These are phyloP conservation scores for Lepeophtheirus salmonis DNA, from an alignment of 1,140 invertebrate species.

Conservation along the genomic window DNA sequence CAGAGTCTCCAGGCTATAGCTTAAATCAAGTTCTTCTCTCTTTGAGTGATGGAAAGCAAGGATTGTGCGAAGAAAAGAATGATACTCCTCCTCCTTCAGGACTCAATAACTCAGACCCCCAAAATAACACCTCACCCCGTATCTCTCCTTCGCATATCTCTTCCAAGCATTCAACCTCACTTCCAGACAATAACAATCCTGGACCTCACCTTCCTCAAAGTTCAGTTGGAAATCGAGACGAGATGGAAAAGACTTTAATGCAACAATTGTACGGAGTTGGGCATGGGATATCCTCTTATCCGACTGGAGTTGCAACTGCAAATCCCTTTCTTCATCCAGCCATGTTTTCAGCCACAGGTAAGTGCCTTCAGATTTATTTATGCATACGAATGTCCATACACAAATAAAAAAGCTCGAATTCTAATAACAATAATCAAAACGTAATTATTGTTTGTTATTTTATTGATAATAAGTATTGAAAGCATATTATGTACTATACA, in stretches of 20 bases:
- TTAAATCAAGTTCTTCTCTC: constrained; percentile 1
- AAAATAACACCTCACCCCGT: no score
- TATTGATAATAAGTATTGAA: no score
- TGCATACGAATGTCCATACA: no score
- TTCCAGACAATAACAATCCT: no score
- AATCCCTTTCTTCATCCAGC: neutral
- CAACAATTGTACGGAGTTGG: neutral
- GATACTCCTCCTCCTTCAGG: neutral
- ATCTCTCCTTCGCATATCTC: no score
- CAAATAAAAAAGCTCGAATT: no score
- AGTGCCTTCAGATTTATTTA: no score
- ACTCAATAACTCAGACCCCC: no score
- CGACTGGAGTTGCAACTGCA: neutral
- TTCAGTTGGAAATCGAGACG: neutral
- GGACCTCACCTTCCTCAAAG: neutral
- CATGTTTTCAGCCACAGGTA: neutral
- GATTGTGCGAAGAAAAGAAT: neutral
- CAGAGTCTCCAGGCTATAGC: constrained; percentile 6
- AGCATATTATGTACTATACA: no score
- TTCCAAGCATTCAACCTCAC: neutral
- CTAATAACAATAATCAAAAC: no score
- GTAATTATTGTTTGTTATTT: no score
- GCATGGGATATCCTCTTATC: neutral
- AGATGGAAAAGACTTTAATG: neutral
- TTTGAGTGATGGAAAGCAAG: neutral